Percentiles rank a stretch among this genome's conserved stretches.
Conservation (phyloP, 1,140 invertebrate genomes). For the Drosophila tsacasi region DNA sequence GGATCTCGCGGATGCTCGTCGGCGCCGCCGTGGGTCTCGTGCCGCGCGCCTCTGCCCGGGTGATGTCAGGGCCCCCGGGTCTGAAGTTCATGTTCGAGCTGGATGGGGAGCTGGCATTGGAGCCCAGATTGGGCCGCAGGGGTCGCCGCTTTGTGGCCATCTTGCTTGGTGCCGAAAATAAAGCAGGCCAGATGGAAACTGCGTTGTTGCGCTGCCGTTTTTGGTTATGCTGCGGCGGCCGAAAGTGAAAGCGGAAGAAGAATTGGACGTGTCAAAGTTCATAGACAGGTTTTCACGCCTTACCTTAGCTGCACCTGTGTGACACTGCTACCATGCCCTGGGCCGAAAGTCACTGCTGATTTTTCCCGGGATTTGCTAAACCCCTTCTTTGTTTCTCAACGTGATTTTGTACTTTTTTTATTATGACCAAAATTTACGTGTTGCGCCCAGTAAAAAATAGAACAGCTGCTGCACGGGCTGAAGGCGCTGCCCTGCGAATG, state of each 20-base stretch:
- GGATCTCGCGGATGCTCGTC: conserved; percentile 91
- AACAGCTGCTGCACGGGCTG: conserved; percentile 36
- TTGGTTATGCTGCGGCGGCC: conserved; percentile 53
- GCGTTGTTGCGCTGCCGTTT: conserved; percentile 61
- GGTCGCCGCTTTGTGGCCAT: conserved; percentile 82
- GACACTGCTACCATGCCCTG: conserved; percentile 12
- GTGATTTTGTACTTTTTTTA: conserved; percentile 25
- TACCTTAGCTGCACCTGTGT: conserved; percentile 4
- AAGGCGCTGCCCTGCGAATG: conserved; percentile 27
- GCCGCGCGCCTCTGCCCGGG: conserved; percentile 69
- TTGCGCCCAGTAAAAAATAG: conserved; percentile 70
- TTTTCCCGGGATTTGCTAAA: conserved; percentile 2
- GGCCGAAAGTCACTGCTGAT: background rate
- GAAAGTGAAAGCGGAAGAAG: conserved; percentile 64
- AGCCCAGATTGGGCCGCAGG: conserved; percentile 58
- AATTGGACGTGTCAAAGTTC: conserved; percentile 66
- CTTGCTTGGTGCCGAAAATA: background rate
- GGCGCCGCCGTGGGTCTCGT: conserved; percentile 93
- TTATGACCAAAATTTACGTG: conserved; percentile 64
- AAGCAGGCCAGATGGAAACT: conserved; percentile 13
- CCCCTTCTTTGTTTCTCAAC: conserved; percentile 23
- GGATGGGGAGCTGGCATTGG: conserved; percentile 28
- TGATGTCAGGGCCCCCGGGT: conserved; percentile 74
- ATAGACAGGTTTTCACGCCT: background rate
- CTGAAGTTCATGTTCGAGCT: conserved; percentile 82